A percentile compares a stretch with the other conserved stretches of the same genome.
phyloP scores from a whole-genome alignment of 2,797 vertebrate species.

The Acridotheres tristis region DNA sequence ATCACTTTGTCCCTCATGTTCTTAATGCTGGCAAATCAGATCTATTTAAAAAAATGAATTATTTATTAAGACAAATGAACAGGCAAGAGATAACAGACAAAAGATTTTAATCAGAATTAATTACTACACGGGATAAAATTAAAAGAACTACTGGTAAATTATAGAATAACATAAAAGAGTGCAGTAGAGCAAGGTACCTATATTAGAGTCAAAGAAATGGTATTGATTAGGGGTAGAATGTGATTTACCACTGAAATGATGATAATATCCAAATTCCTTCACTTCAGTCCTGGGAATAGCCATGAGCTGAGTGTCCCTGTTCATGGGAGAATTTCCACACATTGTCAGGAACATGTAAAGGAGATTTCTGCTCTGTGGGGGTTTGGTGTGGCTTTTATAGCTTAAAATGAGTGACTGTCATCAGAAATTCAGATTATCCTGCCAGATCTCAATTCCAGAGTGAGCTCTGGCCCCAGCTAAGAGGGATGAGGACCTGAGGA shows the following conservation, averaged over 20 bases:
- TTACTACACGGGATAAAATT: background rate
- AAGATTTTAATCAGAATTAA: background rate
- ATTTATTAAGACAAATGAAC: background rate
- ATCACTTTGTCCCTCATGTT: background rate
- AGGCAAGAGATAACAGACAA: background rate
- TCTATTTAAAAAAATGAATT: background rate
- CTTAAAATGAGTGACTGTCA: background rate
- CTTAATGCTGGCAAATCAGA: background rate
- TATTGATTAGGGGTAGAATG: background rate
- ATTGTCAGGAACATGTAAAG: background rate
- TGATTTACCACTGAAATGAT: background rate
- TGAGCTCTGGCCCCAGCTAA: background rate
- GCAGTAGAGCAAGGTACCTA: background rate
- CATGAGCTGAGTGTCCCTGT: background rate
- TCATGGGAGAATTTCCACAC: background rate
- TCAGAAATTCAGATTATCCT: background rate
- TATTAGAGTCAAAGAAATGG: background rate
- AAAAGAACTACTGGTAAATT: background rate
- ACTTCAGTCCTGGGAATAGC: background rate
- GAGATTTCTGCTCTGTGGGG: background rate
- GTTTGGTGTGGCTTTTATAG: background rate
- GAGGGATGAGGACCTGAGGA: background rate
- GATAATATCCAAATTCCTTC: background rate
- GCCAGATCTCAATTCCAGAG: background rate
- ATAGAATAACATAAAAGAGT: background rate